Evolutionary conservation across 2,888 invertebrate genomes (phyloP), one percentile per base, ranked within the genome.

Genomic region (Rhorus exstirpatorius): DNA sequence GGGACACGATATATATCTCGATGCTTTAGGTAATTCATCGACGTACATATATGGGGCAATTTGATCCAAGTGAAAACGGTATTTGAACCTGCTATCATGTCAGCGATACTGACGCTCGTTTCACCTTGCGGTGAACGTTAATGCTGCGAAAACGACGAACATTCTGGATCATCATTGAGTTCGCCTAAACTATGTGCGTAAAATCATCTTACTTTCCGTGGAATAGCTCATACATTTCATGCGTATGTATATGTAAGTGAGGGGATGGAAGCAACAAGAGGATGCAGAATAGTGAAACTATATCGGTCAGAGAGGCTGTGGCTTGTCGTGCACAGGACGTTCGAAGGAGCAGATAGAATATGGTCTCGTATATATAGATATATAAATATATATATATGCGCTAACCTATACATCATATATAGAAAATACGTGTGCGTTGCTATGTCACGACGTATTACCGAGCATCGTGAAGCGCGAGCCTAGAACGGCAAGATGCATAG

Each of bases 311-410:
- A 81, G 67, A 17, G 46, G 46, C 65, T 2, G n/a, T 41, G 17
- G 46, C 14, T 78, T 72, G 68, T 82, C 71, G 85, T 58, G 21
- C 38, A 78, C 76, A 72, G 82, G 82, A 85, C 83, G 86, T 84
- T 82, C 79, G 85, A 85, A 85, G 84, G 84, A 83, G 63, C 67
- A 71, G 70, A 77, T 65, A 46, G 65, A 76, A 76, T 60, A 71
- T 53, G 58, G 44, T 41, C 46, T 10, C 44, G 55, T 55, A 21
- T 21, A n/a, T n/a, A n/a, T n/a, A n/a, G n/a, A n/a, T n/a, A n/a
- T n/a, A n/a, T n/a, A n/a, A n/a, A n/a, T n/a, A n/a, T n/a, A n/a
- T n/a, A n/a, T n/a, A n/a, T n/a, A 53, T 41, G 53, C 35, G 60
- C 19, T 61, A 49, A 31, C 21, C 70, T 14, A 41, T 19, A 58